These are phyloP conservation scores for Tenrec ecaudatus DNA, from an alignment of 2,113 vertebrate genomes.

Conservation along the genomic window DNA sequence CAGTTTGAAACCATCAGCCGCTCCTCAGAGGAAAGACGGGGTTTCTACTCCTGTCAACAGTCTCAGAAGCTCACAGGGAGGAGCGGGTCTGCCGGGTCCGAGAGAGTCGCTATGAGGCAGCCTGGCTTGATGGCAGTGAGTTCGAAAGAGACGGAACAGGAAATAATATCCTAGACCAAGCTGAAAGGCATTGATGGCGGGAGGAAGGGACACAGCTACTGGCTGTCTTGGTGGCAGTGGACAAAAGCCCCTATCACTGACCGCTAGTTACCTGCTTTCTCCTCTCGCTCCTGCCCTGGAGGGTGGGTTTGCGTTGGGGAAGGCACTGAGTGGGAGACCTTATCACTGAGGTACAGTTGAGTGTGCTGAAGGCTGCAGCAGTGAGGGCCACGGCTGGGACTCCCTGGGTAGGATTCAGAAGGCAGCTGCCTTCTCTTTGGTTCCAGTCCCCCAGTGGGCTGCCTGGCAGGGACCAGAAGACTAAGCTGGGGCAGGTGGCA, in stretches of 20 bases:
- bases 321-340: not conserved
- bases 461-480: not conserved
- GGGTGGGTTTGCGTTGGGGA: not conserved
- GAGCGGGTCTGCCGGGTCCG: too few relatives aligned
- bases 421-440: constrained; percentile 41
- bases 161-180: not conserved
- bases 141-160: not conserved
- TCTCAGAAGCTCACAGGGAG: too few relatives aligned
- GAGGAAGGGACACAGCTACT: not conserved
- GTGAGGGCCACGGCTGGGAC: not conserved
- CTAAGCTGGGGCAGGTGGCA: constrained; percentile 14
- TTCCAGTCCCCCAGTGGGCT: not conserved
- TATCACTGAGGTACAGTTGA: not conserved
- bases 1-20: too few relatives aligned
- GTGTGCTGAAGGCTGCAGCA: not conserved
- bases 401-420: not conserved
- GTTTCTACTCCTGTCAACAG: too few relatives aligned
- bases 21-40: too few relatives aligned
- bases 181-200: not conserved
- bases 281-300: too few relatives aligned
- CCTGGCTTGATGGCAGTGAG: too few relatives aligned
- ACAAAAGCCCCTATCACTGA: not conserved
- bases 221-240: not conserved
- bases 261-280: not conserved
- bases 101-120: too few relatives aligned